Base-by-base conservation (phyloP, 2,797 vertebrate genomes). In the Pseudochaenichthys georgianus region DNA sequence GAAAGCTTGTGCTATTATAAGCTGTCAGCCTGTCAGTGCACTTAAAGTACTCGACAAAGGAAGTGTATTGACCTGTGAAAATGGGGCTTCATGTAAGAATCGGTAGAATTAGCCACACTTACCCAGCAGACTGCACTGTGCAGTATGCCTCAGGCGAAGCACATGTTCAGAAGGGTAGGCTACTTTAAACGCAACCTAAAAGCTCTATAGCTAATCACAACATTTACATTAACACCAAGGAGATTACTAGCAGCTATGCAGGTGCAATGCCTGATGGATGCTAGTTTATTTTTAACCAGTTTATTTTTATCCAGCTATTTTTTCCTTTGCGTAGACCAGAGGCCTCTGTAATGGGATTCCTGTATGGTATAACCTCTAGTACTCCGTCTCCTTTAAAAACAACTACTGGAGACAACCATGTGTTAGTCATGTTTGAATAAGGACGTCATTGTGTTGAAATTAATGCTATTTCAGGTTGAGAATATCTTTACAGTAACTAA, bases 231-330 rank as follows among this genome's bases (percentile, higher is more conserved):
- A 54, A 78, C 77, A 61, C 68, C 48, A 50, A 71, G 65, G 81
- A 74, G 71, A 70, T 59, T 9, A 38, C 53, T 3, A 43, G 54
- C 60, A 57, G 64, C 81, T 54, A 58, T 80, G 64, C 83, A 81
- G 82, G 84, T 90, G 91, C 73, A 85, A 46, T 50, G 46, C 43
- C 53, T 3, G 34, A 62, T 16, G 52, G 43, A 64, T 57, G 62
- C 58, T 0, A 47, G 65, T 82, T 75, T 92, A 93, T 93, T 94
- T 93, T 89, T 84, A 87, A 81, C 78, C 48, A 5, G 62, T 62
- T 79, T 92, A 91, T 93, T 91, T 92, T 90, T 85, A 79, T 68
- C 77, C 2, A n/a, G 60, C 83, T 79, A 82, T 89, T 80, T 86
- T 90, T 91, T 88, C 87, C 80, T 74, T 72, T 89, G 78, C 82